Base-by-base conservation (phyloP, 2,888 invertebrate species). In the Dilophus febrilis region DNA sequence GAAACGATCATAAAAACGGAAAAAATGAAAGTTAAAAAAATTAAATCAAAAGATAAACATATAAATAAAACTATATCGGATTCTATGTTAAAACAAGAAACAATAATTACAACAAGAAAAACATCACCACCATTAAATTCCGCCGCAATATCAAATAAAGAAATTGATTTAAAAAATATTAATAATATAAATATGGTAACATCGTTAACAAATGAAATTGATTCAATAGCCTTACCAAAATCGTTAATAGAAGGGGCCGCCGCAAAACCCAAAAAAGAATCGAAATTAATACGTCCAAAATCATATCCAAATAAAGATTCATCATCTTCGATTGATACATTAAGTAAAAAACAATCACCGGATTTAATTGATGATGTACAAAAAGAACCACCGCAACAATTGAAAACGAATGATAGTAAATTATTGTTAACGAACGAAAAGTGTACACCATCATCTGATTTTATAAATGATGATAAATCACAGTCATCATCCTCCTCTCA, bases 251-350 rank as follows among this genome's bases (percentile, higher is more conserved):
- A 31, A 31, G 13, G 8, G 31, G 8, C n/a, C 46, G 54, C 58
- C 36, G 57, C 59, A 45, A 47, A 44, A 32, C 38, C 47, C 11
- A 48, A 57, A 29, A 61, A 51, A 39, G 66, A 64, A 44, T 70
- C 71, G 2, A 66, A 64, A 49, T 51, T 71, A 5, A 63, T 65
- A 19, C 56, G 71, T 11, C 71, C 71, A 2, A 71, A 70, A 47
- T 71, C 71, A 31, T 71, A 67, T 50, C 70, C 71, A 2, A 61
- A 61, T 35, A 70, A 69, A 48, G 59, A 59, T 27, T 32, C 32
- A 17, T 19, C n/a, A 22, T n/a, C 22, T 35, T 22, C 48, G 0
- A n/a, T n/a, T n/a, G 51, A 51, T 6, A 46, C 53, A 5, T 46
- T 45, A 10, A 31, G 41, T 1, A 52, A 52, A 19, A 35, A 49